phyloP scores from a whole-genome alignment of 2,797 vertebrate species.

The Delichon dasypus region DNA sequence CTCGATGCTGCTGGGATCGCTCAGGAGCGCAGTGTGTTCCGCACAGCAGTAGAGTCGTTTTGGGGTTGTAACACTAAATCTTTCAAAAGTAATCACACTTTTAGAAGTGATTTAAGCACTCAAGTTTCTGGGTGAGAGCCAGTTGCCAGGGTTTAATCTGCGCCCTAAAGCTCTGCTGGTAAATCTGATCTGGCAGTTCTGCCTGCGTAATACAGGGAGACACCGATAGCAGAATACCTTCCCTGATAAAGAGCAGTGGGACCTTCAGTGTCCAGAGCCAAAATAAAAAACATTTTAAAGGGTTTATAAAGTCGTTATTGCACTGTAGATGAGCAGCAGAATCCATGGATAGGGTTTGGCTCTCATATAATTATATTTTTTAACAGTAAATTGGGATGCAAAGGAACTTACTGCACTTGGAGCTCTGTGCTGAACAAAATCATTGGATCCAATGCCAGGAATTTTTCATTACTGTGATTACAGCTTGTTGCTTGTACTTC shows the following conservation, averaged over 20 bases:
- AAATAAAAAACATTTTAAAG: background rate
- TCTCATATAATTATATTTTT: background rate
- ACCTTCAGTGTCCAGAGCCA: background rate
- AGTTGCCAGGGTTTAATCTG: background rate
- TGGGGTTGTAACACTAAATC: background rate
- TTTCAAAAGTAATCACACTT: background rate
- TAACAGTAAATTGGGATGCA: background rate
- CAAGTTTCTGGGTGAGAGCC: background rate
- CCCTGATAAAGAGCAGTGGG: background rate
- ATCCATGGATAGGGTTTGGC: background rate
- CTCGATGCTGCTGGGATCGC: rapidly evolving
- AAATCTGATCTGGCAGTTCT: background rate
- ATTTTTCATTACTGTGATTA: background rate
- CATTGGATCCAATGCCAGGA: background rate
- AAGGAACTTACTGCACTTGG: background rate
- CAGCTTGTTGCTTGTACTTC: background rate
- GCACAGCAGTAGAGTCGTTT: background rate
- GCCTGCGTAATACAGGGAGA: rapidly evolving
- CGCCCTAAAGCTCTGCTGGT: background rate
- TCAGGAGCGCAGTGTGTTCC: rapidly evolving
- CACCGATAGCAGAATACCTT: rapidly evolving
- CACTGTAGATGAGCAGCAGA: background rate
- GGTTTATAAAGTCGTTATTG: background rate
- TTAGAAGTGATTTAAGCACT: background rate
- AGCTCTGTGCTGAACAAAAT: background rate